Evolutionary conservation across 1,140 invertebrate genomes (phyloP).

Genomic region (Apocrypta bakeri): DNA sequence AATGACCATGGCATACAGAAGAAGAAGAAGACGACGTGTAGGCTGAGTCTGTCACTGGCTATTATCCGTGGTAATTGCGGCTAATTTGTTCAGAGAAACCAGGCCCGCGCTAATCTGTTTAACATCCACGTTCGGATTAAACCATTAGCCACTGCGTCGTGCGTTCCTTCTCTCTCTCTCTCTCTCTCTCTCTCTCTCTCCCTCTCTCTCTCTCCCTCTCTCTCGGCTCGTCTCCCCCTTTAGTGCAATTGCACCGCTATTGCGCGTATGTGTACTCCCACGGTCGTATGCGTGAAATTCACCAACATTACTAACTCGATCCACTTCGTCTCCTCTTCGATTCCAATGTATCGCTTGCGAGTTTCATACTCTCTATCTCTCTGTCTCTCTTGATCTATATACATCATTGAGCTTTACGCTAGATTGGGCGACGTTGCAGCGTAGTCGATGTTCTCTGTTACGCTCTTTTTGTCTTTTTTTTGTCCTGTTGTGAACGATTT

Average conservation of each 20-base stretch:
- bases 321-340: neutral
- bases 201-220: neutral
- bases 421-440: neutral
- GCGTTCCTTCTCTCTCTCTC: neutral
- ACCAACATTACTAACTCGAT: constrained; percentile 4
- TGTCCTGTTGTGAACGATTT: neutral
- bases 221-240: too few species aligned
- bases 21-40: constrained; percentile 6
- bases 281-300: neutral
- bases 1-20: neutral
- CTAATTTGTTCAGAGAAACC: constrained; percentile 67
- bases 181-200: neutral
- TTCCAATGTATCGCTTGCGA: constrained; percentile 1
- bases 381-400: too few species aligned
- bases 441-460: neutral
- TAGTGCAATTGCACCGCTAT: neutral
- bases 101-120: constrained; percentile 65
- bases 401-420: constrained; percentile 13
- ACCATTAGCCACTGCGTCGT: constrained; percentile 60
- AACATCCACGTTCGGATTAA: constrained; percentile 69
- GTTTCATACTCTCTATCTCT: neutral
- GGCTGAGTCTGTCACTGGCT: constrained; percentile 31
- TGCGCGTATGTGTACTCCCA: neutral
- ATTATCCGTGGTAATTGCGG: constrained; percentile 63
- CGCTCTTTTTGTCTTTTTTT: neutral